A percentile compares a stretch with the other conserved stretches of the same genome.
These are phyloP conservation scores for Lepidocyrtoides sp. DNA, from an alignment of 2,888 invertebrate species.

Conservation along the genomic window DNA sequence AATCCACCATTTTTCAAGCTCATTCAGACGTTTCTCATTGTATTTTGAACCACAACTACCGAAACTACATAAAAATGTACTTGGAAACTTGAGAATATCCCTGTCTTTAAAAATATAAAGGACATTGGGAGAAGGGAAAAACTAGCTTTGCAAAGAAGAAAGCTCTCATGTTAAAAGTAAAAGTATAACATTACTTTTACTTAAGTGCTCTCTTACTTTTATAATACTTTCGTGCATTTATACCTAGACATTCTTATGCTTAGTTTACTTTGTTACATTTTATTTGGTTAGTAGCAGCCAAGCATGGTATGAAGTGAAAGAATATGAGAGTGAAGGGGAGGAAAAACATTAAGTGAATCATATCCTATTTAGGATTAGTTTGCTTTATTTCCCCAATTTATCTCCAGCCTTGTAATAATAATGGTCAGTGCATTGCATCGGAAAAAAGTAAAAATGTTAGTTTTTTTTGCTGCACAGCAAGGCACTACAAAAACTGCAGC, in stretches of 20 bases:
- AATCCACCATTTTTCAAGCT: conserved; percentile 76
- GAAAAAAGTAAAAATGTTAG: background rate
- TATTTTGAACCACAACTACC: conserved; percentile 43
- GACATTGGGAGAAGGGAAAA: background rate
- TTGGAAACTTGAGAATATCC: conserved; percentile 32
- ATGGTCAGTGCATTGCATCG: conserved; percentile 45
- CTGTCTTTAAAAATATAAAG: conserved; percentile 61
- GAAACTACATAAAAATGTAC: conserved; percentile 18
- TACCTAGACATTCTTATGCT: background rate
- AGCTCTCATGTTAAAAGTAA: conserved; percentile 25
- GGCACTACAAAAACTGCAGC: background rate
- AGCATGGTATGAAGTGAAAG: background rate
- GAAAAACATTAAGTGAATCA: conserved; percentile 69
- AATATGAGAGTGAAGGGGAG: conserved; percentile 9
- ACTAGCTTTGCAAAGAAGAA: conserved; percentile 20
- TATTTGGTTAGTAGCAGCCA: background rate
- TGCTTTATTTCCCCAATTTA: conserved; percentile 68
- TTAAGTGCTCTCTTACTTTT: conserved; percentile 20
- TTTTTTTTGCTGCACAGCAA: background rate
- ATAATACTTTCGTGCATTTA: background rate
- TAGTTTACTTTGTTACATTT: background rate
- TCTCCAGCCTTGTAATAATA: conserved; percentile 59
- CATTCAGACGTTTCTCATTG: conserved; percentile 69
- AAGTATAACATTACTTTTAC: conserved; percentile 16
- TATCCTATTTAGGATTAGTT: conserved; percentile 70